Base-by-base conservation (phyloP, 2,888 invertebrate species). In the Patella ulyssiponensis region DNA sequence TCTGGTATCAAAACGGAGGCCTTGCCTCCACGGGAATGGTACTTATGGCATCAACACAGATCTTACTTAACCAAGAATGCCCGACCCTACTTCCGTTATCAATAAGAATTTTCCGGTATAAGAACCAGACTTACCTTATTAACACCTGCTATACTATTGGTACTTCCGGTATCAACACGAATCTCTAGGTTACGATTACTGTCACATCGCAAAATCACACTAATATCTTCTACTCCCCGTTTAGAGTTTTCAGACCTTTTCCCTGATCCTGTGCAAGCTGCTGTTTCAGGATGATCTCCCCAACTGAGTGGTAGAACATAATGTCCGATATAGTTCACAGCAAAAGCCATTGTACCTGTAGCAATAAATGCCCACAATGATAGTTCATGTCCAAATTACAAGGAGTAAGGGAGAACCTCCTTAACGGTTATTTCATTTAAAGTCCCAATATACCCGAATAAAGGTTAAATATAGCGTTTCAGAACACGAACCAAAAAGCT, bases 251-350 rank as follows among this genome's bases (percentile, higher is more conserved):
- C 75, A 23, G 64, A 64, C 44, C 75, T 69, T 70, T 75, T 70
- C 5, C 70, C 75, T 17, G 15, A 23, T n/a, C 81, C 80, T 3
- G 74, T 53, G 73, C 88, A 88, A 0, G 82, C 81, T 73, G 82
- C 81, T 71, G 80, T 82, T 51, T 74, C 74, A 0, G 88, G 87
- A 5, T 86, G 75, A 73, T 86, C 77, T 12, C 75, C 77, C 88
- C 88, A 88, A 74, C 84, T 80, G 56, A 79, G 76, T 9, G 87
- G 86, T 23, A 86, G 72, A 2, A 87, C 74, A 77, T 87, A 88
- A 56, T 85, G 84, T 7, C 87, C 87, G 51, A 88, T 86, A 75
- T 86, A 86, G 79, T 88, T 88, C 53, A 86, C 79, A 44, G 88
- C 88, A 79, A 77, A 88, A 4, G 79, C 82, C 86, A 88, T 86